A percentile compares a stretch with the other conserved stretches of the same genome.
These are phyloP conservation scores for Parapristionchus giblindavisi DNA, from an alignment of 2,888 invertebrate genomes.

Conservation along the genomic window DNA sequence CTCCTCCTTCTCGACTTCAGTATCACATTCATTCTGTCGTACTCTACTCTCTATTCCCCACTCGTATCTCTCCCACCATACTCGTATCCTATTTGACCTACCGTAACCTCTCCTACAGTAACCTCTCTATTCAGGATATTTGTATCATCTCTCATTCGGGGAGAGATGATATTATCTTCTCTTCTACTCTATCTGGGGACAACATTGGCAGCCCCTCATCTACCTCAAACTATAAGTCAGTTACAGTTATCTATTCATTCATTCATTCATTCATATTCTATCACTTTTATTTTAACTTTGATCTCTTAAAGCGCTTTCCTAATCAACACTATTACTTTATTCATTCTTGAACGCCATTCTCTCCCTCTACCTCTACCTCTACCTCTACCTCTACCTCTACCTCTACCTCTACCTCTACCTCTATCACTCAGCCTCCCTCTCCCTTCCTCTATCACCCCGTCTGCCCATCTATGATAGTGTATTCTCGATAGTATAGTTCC, in stretches of 20 bases:
- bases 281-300: too few relatives aligned
- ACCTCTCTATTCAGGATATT: neutral
- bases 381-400: too few relatives aligned
- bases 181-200: constrained; percentile 8
- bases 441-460: too few relatives aligned
- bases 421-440: too few relatives aligned
- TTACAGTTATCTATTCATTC: neutral
- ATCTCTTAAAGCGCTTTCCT: too few relatives aligned
- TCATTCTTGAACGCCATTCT: too few relatives aligned
- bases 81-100: neutral
- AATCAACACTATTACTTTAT: too few relatives aligned
- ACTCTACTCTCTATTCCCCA: neutral
- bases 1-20: neutral
- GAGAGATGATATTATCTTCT: constrained; percentile 18
- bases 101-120: neutral
- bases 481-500: too few relatives aligned
- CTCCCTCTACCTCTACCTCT: too few relatives aligned
- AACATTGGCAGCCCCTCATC: neutral
- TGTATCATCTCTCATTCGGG: constrained; percentile 11
- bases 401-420: too few relatives aligned
- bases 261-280: too few relatives aligned
- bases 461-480: too few relatives aligned
- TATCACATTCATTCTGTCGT: constrained; percentile 1
- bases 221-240: constrained; percentile 30
- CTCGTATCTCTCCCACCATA: neutral